A percentile compares a stretch with the other conserved stretches of the same genome.
Conservation (phyloP, 2,797 vertebrate genomes). For the Thunnus albacares region DNA sequence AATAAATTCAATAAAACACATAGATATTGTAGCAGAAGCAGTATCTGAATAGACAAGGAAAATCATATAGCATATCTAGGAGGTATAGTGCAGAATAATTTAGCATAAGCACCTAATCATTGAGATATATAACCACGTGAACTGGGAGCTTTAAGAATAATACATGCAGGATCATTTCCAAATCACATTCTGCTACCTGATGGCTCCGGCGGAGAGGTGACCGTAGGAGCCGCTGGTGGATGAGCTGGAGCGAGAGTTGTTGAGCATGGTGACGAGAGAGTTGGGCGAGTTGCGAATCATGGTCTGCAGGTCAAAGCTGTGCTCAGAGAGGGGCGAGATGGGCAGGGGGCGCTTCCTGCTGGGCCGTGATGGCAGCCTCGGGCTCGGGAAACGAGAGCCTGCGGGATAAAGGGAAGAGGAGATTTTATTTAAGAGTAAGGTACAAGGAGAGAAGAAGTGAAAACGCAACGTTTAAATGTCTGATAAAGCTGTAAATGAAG, state of each 20-base stretch:
- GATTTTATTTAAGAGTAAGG: background rate
- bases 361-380: slow-evolving; percentile 91
- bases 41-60: background rate
- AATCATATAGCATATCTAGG: background rate
- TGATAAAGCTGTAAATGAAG: slow-evolving; percentile 12
- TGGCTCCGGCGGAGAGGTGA: slow-evolving; percentile 97
- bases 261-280: slow-evolving; percentile 97
- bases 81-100: no score
- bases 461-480: background rate
- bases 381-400: slow-evolving; percentile 94
- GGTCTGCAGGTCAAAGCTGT: slow-evolving; percentile 98
- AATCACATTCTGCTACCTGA: slow-evolving; percentile 87
- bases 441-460: background rate
- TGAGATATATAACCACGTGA: background rate
- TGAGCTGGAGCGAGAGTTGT: slow-evolving; percentile 98
- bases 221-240: slow-evolving; percentile 98
- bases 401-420: slow-evolving; percentile 58
- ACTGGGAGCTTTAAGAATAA: background rate
- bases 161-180: background rate
- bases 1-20: no score
- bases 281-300: slow-evolving; percentile 98
- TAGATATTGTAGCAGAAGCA: no score
- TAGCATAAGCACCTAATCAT: background rate
- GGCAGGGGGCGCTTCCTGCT: slow-evolving; percentile 96
- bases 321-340: slow-evolving; percentile 95